Evolutionary conservation across 2,888 invertebrate genomes (phyloP).

Genomic region (Monoplex corrugatus): DNA sequence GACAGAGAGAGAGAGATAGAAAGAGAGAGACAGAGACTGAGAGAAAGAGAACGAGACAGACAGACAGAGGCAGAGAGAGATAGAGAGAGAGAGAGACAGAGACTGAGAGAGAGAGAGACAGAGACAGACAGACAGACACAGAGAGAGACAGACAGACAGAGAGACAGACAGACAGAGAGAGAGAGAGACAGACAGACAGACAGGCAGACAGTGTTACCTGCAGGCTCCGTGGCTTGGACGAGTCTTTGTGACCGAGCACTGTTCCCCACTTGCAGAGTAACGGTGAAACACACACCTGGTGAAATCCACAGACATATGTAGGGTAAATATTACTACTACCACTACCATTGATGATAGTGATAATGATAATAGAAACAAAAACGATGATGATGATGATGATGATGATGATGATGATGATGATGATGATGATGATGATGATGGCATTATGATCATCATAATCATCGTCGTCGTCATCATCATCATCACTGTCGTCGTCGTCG

Average conservation of each 20-base stretch:
- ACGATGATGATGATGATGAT: neutral
- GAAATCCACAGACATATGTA: too few species aligned
- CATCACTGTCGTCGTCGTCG: neutral
- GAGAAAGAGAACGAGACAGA: too few species aligned
- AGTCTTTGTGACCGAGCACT: too few species aligned
- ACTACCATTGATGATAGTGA: too few species aligned
- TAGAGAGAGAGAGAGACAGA: too few species aligned
- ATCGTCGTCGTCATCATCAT: neutral
- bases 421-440: neutral
- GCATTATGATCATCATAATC: neutral
- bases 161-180: constrained; percentile 19
- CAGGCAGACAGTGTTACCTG: too few species aligned
- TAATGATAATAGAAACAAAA: neutral
- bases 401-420: neutral
- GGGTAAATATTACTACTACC: too few species aligned
- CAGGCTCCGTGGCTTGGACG: too few species aligned
- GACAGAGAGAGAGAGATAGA: neutral
- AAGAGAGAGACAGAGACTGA: too few species aligned
- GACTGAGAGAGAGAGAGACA: neutral
- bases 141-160: neutral
- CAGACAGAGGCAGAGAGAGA: too few species aligned
- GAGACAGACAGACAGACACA: neutral
- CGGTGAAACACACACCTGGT: too few species aligned
- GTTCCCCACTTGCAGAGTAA: too few species aligned
- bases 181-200: constrained; percentile 14